Conservation (phyloP, 35 echinoderm and acorn worm species). For the Patiria miniata region DNA sequence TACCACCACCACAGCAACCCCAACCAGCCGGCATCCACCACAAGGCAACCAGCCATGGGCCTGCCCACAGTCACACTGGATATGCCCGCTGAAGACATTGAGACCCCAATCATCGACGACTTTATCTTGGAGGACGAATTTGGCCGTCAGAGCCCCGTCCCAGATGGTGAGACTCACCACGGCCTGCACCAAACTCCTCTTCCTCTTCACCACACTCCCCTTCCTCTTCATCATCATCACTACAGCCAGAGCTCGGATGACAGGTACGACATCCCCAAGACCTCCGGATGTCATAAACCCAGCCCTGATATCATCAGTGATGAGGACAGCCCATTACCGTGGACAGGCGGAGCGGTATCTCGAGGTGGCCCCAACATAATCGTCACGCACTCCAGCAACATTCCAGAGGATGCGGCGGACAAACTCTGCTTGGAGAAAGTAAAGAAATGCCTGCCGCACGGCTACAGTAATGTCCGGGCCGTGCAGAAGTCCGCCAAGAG, state of each 20-base stretch:
- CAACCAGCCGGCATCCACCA: not conserved
- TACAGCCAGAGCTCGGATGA: not conserved
- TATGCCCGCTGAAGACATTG: not conserved
- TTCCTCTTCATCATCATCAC: not conserved
- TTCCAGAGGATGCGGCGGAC: not conserved
- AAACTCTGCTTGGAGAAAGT: slow-evolving; percentile 16
- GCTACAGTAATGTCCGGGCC: slow-evolving; percentile 18
- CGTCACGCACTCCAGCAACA: not conserved
- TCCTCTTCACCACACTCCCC: too few relatives aligned
- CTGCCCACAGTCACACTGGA: slow-evolving; percentile 21
- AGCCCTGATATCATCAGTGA: not conserved
- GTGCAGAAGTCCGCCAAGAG: slow-evolving; percentile 61
- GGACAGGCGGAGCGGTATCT: not conserved
- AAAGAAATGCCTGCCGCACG: slow-evolving; percentile 30
- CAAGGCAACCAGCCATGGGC: not conserved
- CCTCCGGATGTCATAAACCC: not conserved
- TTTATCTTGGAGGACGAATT: not conserved
- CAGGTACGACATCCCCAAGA: not conserved
- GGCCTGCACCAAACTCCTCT: not conserved
- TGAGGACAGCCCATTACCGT: slow-evolving; percentile 6
- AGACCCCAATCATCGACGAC: not conserved
- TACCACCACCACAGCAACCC: slow-evolving; percentile 36
- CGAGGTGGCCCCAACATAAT: not conserved
- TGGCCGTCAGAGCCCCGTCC: not conserved
- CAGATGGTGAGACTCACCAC: not conserved